These are phyloP conservation scores for Agelaius tricolor DNA, from an alignment of 2,113 vertebrate genomes.

Conservation along the genomic window DNA sequence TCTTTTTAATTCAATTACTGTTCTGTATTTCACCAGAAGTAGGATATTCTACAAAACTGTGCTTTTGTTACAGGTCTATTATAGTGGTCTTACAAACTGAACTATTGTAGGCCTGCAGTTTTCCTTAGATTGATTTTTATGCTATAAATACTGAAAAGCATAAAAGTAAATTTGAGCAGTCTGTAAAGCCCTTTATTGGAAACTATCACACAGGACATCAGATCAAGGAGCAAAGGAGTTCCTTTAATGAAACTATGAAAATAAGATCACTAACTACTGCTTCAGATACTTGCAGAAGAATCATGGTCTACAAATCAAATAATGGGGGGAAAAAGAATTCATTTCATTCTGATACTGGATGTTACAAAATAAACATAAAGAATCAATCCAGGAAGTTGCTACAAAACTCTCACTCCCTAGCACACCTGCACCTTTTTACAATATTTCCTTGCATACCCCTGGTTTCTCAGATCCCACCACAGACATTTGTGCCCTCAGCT, in stretches of 20 bases:
- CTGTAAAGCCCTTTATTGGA: not conserved
- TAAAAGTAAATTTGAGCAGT: not conserved
- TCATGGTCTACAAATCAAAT: not conserved
- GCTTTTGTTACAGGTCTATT: not conserved
- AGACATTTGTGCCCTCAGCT: not conserved
- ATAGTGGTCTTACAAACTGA: not conserved
- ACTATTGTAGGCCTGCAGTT: not conserved
- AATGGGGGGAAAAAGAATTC: accelerated
- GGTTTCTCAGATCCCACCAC: not conserved
- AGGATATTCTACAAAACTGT: not conserved
- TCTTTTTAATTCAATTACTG: not conserved
- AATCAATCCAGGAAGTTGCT: not conserved
- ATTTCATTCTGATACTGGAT: not conserved
- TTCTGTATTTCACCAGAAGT: not conserved
- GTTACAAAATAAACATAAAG: not conserved
- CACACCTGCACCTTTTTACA: not conserved
- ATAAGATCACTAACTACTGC: not conserved
- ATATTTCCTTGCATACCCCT: not conserved
- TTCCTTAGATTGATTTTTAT: not conserved
- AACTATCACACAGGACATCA: not conserved
- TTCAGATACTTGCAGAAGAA: not conserved
- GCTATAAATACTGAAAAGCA: not conserved
- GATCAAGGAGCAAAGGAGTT: not conserved
- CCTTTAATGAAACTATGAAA: not conserved
- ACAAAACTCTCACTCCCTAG: not conserved